phyloP scores from a whole-genome alignment of 2,113 vertebrate species.

The Motacilla tschutschensis region DNA sequence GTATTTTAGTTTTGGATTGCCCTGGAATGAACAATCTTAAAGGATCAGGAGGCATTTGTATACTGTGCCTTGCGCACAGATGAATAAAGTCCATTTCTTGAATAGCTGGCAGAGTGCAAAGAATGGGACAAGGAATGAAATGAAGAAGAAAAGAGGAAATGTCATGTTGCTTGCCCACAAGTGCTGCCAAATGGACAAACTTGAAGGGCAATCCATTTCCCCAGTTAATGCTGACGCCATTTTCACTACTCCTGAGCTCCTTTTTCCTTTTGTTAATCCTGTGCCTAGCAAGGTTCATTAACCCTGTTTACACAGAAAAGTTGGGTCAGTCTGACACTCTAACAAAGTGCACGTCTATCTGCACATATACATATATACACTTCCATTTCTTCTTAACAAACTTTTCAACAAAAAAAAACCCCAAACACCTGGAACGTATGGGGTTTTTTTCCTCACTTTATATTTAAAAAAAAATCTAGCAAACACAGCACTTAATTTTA shows the following conservation, averaged over 20 bases:
- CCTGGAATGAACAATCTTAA: not conserved
- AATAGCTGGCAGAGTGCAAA: slow-evolving; percentile 2
- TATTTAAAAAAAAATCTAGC: not conserved
- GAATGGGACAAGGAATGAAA: slow-evolving; percentile 6
- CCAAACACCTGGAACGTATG: not conserved
- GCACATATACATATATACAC: not conserved
- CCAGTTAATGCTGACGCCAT: not conserved
- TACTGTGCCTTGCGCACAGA: slow-evolving; percentile 1
- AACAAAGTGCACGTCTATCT: not conserved
- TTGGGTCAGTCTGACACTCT: slow-evolving; percentile 20
- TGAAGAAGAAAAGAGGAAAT: not conserved
- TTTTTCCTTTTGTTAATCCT: slow-evolving; percentile 27
- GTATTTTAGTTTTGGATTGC: not conserved
- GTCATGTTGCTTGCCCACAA: not conserved
- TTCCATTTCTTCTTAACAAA: not conserved
- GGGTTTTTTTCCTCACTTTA: rapidly evolving
- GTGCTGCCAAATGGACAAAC: slow-evolving; percentile 34
- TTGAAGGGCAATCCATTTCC: slow-evolving; percentile 21
- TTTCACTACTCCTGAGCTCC: slow-evolving; percentile 7
- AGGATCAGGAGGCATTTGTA: not conserved
- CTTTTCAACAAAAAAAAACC: not conserved
- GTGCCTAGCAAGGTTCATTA: slow-evolving; percentile 54
- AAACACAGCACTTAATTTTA: not conserved
- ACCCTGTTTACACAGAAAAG: slow-evolving; percentile 34
- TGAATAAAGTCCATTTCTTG: not conserved